Base-by-base conservation (phyloP, 2,797 vertebrate genomes). In the Catamblyrhynchus diadema region DNA sequence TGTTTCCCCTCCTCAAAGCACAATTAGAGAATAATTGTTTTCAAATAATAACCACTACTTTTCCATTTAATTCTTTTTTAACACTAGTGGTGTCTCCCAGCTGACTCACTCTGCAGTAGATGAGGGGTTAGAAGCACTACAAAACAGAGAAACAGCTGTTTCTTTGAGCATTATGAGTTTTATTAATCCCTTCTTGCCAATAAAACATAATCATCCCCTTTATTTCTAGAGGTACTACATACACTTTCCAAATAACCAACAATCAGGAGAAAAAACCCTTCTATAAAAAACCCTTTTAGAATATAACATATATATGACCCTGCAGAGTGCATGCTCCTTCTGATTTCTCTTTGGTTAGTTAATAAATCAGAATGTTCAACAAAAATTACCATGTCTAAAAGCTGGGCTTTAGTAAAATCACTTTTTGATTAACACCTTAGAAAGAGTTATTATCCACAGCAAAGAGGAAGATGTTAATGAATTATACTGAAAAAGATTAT, bases 141-240 rank as follows among this genome's bases (percentile, higher is more conserved):
- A 69, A 97, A 96, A 90, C 87, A 95, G 95, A 96, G 96, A 97
- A 97, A 95, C 97, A 98, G 95, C 97, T 98, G 97, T 94, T 97
- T 97, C 96, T 97, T 95, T 90, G 81, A 96, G 93, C 91, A 93
- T 95, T 96, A 92, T 85, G 73, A 88, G 72, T 91, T 96, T 97
- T 97, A 96, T 93, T 96, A 97, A 97, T 97, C 95, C 94, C 95
- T 97, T 94, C 95, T 96, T 96, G 81, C 81, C 95, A 96, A 96
- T 97, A 97, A 98, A 98, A 97, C 2, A 95, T 95, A 98, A 98
- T 97, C 97, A 97, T 97, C 94, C 83, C 86, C 90, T 98, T 97
- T 97, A 97, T 98, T 98, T 97, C 95, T 93, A 95, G 96, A 97
- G 92, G 95, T 97, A 96, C 91, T 95, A 90, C 79, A 79, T 78